Evolutionary conservation across 2,888 invertebrate species (phyloP), one percentile per base, ranked within the genome.

Genomic region (Elmis aenea): DNA sequence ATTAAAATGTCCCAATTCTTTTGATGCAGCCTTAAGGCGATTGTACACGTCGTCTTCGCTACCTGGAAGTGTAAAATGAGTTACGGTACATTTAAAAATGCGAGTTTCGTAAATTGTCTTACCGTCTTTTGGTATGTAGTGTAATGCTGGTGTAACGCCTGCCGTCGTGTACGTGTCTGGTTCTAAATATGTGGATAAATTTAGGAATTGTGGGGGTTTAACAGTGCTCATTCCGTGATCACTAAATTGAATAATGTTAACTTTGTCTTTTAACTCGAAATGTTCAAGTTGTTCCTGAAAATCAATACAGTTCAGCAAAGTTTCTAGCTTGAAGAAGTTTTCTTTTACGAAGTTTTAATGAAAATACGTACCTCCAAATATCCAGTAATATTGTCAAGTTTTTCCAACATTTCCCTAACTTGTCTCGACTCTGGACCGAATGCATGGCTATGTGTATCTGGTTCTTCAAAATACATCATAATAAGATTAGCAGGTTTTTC

Each of bases 141-240:
- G 76, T 26, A 76, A 64, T 20, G 75, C 70, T 2, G 83, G 81
- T 10, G 75, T 72, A 1, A 68, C 60, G 2, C 75, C 76, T 41
- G 72, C 70, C 22, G 66, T 57, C 12, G 56, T 54, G 52, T 73
- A 79, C n/a, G 72, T 68, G 4, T 62, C 61, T 24, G 67, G 59
- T 41, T 66, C 66, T 18, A 79, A 60, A 48, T 71, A 73, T 15
- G 70, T 62, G 1, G 72, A 71, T 12, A 79, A 60, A 58, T 79
- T 72, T 18, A 81, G 73, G 48, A 79, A 73, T 46, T 68, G 62
- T 3, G 70, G 60, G 9, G 70, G 62, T 1, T 62, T 71, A 0
- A 82, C 76, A 13, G 68, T 63, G 2, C 72, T 60, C 77, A 84
- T 80, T 9, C 86, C 85, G 63, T 86, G 86, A 62, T 85, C 85